Base-by-base conservation (phyloP, 2,113 vertebrate genomes). In the Forbesichthys papilliferus region DNA sequence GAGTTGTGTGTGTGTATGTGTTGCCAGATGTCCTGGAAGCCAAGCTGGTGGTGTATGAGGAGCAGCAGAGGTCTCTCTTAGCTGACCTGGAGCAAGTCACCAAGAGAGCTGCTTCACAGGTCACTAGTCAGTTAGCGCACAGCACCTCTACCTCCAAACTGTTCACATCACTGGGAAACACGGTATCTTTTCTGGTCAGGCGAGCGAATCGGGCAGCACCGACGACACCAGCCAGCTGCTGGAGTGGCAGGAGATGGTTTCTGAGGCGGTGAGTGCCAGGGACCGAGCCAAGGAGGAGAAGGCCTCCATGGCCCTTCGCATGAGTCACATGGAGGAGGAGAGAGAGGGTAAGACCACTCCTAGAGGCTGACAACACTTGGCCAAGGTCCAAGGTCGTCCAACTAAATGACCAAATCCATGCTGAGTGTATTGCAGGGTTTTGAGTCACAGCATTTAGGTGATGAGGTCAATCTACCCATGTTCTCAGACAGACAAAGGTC, bases 261-360 rank as follows among this genome's bases (percentile, higher is more conserved):
- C 91, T 0, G 95, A 95, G 79, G 91, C 92, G 0, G 93, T 94
- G 71, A 90, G 88, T 1, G 79, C 86, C 51, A 88, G 74, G 0
- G 92, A 92, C 82, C 92, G 90, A 62, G 92, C 88, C 78, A 82
- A 82, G 58, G 95, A 95, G 69, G 95, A 95, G 83, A 96, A 95
- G 75, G 90, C 89, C 16, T 86, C 84, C 48, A 90, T 95, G 89
- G 89, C 69, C 8, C 85, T 96, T 64, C 90, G 94, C 55, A 94
- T 96, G 83, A 93, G 90, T 84, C 94, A 97, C 87, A 93, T 96
- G 75, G 96, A 97, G 88, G 95, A 97, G 82, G 96, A 97, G 66
- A 84, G 95, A 93, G 96, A 97, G 94, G 96, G 96, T 97, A 86
- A 94, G 88, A 3, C 10, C 33, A 16, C 20, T 1, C 11, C 64